A percentile compares a stretch with the other conserved stretches of the same genome.
These are phyloP conservation scores for Emmelina monodactyla DNA, from an alignment of 2,888 invertebrate species.

Conservation along the genomic window DNA sequence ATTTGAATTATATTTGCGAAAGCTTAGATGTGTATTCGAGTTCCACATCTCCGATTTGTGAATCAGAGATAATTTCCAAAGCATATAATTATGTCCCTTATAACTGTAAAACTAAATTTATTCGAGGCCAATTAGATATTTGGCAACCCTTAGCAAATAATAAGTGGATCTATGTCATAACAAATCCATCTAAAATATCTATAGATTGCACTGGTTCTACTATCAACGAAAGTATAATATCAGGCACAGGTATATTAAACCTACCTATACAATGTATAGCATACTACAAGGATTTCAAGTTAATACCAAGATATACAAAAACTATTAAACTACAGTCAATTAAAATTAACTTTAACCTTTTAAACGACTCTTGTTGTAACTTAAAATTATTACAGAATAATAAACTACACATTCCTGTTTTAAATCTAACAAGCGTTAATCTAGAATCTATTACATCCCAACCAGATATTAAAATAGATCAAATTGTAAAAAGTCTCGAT, in stretches of 20 bases:
- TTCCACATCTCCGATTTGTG: conserved; percentile 5
- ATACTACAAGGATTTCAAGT: conserved; percentile 7
- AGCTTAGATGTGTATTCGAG: conserved; percentile 5
- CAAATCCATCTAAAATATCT: background rate
- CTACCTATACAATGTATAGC: conserved; percentile 8
- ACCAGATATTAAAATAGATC: too few species aligned
- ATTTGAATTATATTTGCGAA: conserved; percentile 5
- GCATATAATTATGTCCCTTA: conserved; percentile 5
- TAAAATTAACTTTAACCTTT: conserved; percentile 5
- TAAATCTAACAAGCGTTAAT: too few species aligned
- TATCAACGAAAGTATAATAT: conserved; percentile 5
- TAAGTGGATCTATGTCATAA: conserved; percentile 6
- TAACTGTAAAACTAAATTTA: conserved; percentile 8
- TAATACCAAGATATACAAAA: background rate
- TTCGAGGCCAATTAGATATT: conserved; percentile 5
- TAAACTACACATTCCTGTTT: too few species aligned
- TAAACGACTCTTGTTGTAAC: conserved; percentile 10
- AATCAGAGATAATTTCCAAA: conserved; percentile 10
- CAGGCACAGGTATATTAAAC: conserved; percentile 5
- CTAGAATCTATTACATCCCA: too few species aligned
- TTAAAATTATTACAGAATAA: too few species aligned
- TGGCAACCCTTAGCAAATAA: conserved; percentile 9
- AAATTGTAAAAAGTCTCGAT: too few species aligned
- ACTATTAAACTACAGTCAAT: background rate
- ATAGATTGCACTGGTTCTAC: conserved; percentile 5